Conservation (phyloP, 1,140 invertebrate species). For the Helicoverpa armigera region DNA sequence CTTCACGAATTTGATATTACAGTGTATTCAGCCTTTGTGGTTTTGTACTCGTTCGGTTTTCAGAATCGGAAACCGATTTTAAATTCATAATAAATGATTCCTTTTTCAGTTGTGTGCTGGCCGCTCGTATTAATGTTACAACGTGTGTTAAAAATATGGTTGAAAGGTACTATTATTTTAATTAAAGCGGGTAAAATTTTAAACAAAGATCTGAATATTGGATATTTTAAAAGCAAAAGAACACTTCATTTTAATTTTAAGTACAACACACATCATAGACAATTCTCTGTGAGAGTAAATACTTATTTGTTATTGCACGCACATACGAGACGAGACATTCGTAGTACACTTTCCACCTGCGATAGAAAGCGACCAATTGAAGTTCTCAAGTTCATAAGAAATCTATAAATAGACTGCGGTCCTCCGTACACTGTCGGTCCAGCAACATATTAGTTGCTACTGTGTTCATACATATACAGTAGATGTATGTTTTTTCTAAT, state of each 20-base stretch:
- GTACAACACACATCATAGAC: not conserved
- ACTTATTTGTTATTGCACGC: constrained; percentile 13
- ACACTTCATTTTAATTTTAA: not conserved
- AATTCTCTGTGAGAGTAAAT: not conserved
- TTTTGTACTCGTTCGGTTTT: no score
- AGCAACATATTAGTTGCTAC: constrained; percentile 32
- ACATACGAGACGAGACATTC: constrained; percentile 12
- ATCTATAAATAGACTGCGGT: constrained; percentile 50
- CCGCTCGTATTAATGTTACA: no score
- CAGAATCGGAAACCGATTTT: no score
- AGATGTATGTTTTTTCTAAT: no score
- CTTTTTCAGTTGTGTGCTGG: no score
- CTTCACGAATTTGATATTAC: no score
- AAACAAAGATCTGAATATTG: not conserved
- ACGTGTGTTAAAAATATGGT: no score
- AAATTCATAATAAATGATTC: no score
- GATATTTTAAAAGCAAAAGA: not conserved
- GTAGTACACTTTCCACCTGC: constrained; percentile 49
- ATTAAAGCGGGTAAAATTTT: no score
- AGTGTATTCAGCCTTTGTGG: no score
- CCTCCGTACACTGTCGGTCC: constrained; percentile 14
- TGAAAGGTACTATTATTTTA: no score
- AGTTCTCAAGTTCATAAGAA: constrained; percentile 47
- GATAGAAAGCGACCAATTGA: constrained; percentile 50
- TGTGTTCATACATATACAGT: no score